A percentile compares a stretch with the other conserved stretches of the same genome.
These are phyloP conservation scores for Drosophila triauraria DNA, from an alignment of 1,140 invertebrate species.

Conservation along the genomic window DNA sequence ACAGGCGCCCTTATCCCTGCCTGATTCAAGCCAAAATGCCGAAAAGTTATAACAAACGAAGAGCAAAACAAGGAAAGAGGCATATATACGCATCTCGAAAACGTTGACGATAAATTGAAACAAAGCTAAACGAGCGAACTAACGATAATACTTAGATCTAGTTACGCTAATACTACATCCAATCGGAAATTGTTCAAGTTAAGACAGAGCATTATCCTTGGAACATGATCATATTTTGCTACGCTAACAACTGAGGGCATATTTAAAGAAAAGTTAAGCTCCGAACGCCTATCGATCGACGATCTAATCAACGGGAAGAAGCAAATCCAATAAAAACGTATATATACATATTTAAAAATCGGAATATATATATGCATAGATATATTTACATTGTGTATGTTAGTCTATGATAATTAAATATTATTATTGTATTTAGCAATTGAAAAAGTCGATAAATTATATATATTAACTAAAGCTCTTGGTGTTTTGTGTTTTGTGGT, in stretches of 20 bases:
- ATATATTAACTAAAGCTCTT: conserved; percentile 61
- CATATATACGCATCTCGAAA: conserved; percentile 31
- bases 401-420: conserved; percentile 74
- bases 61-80: conserved; percentile 21
- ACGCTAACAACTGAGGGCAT: conserved; percentile 42
- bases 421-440: conserved; percentile 78
- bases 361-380: conserved; percentile 61
- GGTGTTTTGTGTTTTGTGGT: not conserved
- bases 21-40: conserved; percentile 64
- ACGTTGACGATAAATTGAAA: conserved; percentile 43
- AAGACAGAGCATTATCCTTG: conserved; percentile 25
- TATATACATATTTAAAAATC: conserved; percentile 58
- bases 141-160: conserved; percentile 58
- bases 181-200: conserved; percentile 29
- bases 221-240: conserved; percentile 55
- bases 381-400: conserved; percentile 74
- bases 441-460: conserved; percentile 70
- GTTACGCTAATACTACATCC: conserved; percentile 41
- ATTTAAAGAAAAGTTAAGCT: conserved; percentile 46
- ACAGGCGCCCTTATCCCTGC: conserved; percentile 8
- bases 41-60: conserved; percentile 29
- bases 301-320: conserved; percentile 42
- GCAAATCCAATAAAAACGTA: conserved; percentile 52
- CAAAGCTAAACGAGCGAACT: conserved; percentile 30
- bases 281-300: conserved; percentile 54